phyloP scores from a whole-genome alignment of 2,888 invertebrate genomes.

The Mimumesa dahlbomi region DNA sequence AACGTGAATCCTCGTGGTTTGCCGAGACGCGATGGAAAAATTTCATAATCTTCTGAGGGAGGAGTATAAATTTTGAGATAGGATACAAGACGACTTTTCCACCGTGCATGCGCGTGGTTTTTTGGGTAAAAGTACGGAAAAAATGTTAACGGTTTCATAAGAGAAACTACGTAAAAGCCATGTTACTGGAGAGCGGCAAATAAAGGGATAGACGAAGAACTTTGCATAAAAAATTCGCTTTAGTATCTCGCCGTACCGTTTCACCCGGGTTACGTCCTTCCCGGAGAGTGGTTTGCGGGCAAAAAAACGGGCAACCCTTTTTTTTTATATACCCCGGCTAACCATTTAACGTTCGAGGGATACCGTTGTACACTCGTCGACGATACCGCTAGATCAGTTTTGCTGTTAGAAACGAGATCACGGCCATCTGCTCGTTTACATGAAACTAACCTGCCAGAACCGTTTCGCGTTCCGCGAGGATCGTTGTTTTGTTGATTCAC shows the following conservation, averaged over 20 bases:
- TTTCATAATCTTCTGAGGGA: no score
- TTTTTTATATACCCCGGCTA: constrained; percentile 46
- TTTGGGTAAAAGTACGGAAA: no score
- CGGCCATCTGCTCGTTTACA: constrained; percentile 18
- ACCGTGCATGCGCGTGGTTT: no score
- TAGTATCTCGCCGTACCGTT: constrained; percentile 3
- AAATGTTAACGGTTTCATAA: no score
- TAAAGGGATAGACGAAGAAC: constrained; percentile 18
- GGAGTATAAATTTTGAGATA: no score
- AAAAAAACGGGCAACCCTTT: constrained; percentile 47
- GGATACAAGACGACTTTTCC: no score
- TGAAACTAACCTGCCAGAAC: constrained; percentile 37
- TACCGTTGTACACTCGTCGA: constrained; percentile 43
- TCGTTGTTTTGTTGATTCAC: no score
- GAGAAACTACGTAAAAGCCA: not conserved
- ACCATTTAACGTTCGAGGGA: constrained; percentile 41
- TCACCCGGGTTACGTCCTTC: constrained; percentile 21
- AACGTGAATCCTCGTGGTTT: no score
- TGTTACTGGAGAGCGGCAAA: not conserved
- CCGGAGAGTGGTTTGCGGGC: constrained; percentile 7
- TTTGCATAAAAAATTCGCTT: constrained; percentile 26
- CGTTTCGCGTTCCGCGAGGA: constrained; percentile 6
- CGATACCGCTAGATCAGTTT: constrained; percentile 49
- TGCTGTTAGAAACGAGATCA: constrained; percentile 51
- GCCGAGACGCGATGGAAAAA: no score